Evolutionary conservation across 1,140 invertebrate genomes (phyloP).

Genomic region (Drosophila ironensis): DNA sequence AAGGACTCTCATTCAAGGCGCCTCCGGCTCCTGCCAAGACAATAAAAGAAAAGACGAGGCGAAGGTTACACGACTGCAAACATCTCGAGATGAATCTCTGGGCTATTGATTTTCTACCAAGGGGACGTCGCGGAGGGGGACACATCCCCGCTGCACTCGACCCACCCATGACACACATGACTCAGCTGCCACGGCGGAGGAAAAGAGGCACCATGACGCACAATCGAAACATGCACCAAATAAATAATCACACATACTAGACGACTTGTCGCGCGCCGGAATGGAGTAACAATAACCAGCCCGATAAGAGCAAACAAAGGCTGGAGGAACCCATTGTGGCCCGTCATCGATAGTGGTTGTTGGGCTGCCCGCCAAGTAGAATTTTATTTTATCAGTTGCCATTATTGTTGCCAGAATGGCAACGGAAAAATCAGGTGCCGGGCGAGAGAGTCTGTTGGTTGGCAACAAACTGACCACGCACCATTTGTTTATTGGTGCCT

Average conservation of each 20-base stretch:
- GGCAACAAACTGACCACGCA: no score
- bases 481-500: no score
- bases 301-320: conserved; percentile 43
- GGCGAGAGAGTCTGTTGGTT: not conserved
- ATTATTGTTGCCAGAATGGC: not conserved
- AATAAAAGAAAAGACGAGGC: conserved; percentile 14
- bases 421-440: no score
- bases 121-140: not conserved
- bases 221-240: conserved; percentile 17
- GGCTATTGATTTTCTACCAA: conserved; percentile 46
- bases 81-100: conserved; percentile 32
- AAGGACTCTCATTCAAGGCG: conserved; percentile 72
- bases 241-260: conserved; percentile 26
- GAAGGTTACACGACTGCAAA: conserved; percentile 30
- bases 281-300: conserved; percentile 37
- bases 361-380: not conserved
- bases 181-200: conserved; percentile 27
- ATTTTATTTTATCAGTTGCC: conserved; percentile 24
- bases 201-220: conserved; percentile 26
- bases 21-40: conserved; percentile 44
- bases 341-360: conserved; percentile 43
- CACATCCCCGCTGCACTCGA: conserved; percentile 26
- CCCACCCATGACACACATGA: conserved; percentile 23
- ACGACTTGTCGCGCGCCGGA: not conserved
- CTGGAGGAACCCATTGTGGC: not conserved